phyloP scores from a whole-genome alignment of 2,888 invertebrate genomes.

The Perithous albicinctus region DNA sequence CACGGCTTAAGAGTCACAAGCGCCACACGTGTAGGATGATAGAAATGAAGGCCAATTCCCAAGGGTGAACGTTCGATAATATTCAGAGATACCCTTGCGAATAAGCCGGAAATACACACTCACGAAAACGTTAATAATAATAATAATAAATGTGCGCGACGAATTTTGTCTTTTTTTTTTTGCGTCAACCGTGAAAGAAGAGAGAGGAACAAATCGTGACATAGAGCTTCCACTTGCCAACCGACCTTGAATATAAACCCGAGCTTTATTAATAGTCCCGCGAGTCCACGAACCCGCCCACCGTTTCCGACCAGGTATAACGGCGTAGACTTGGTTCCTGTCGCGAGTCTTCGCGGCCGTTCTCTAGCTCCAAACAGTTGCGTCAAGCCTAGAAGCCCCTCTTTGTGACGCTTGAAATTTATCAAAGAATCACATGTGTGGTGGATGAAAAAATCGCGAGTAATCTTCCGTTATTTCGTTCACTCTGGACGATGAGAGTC shows the following conservation, averaged over 20 bases:
- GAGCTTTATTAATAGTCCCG: constrained; percentile 78
- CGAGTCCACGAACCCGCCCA: constrained; percentile 75
- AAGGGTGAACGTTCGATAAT: constrained; percentile 27
- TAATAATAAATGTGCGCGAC: constrained; percentile 34
- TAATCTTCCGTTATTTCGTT: too few relatives aligned
- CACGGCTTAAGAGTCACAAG: constrained; percentile 6
- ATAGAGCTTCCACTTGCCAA: constrained; percentile 56
- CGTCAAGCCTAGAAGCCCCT: too few relatives aligned
- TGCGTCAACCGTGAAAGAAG: neutral
- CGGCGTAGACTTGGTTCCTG: constrained; percentile 52
- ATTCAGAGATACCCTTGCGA: constrained; percentile 5
- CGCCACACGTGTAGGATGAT: neutral
- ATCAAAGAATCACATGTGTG: neutral
- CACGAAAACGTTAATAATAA: constrained; percentile 19
- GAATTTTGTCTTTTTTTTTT: constrained; percentile 8
- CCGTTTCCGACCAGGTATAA: constrained; percentile 62
- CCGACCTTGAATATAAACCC: constrained; percentile 77
- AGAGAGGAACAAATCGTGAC: constrained; percentile 61
- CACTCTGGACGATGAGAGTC: too few relatives aligned
- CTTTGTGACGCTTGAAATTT: neutral
- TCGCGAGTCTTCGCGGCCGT: constrained; percentile 47
- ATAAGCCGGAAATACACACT: constrained; percentile 9
- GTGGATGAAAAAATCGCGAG: neutral
- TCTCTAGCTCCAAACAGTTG: constrained; percentile 18
- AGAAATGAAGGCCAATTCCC: neutral